These are phyloP conservation scores for Phalacrocorax brasilianus DNA, from an alignment of 2,113 vertebrate genomes.

Conservation along the genomic window DNA sequence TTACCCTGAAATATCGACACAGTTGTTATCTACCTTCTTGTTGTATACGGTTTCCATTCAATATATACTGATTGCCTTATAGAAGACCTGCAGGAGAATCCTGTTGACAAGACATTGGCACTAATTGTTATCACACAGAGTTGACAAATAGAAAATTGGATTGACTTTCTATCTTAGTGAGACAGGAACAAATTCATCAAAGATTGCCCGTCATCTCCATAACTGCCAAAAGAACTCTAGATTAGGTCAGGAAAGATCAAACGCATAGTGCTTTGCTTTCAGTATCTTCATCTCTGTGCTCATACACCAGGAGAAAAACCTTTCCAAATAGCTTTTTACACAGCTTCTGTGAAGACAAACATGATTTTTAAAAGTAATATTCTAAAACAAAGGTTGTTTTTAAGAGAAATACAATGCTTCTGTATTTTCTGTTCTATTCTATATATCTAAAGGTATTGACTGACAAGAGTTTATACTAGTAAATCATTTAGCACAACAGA, in stretches of 20 bases:
- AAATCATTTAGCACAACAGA: background rate
- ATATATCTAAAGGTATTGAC: background rate
- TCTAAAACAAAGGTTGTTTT: background rate
- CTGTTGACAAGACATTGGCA: conserved; percentile 33
- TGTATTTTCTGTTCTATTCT: background rate
- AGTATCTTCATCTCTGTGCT: background rate
- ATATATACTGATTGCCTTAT: background rate
- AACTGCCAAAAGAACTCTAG: conserved; percentile 1
- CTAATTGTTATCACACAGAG: conserved; percentile 29
- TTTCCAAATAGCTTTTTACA: background rate
- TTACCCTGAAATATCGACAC: conserved; percentile 42
- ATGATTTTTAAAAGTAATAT: background rate
- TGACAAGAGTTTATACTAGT: background rate
- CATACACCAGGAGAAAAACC: background rate
- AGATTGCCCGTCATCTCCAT: background rate
- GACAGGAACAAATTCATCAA: conserved; percentile 45
- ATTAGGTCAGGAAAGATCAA: conserved; percentile 38
- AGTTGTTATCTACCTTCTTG: background rate
- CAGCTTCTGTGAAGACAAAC: background rate
- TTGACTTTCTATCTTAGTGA: conserved; percentile 54
- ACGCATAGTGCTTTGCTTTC: background rate
- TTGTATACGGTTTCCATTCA: background rate
- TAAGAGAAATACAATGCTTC: background rate
- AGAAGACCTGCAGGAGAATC: background rate
- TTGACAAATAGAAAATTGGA: conserved; percentile 36